Evolutionary conservation across 2,888 invertebrate genomes (phyloP), one percentile per base, ranked within the genome.

Genomic region (Erebia epiphron): DNA sequence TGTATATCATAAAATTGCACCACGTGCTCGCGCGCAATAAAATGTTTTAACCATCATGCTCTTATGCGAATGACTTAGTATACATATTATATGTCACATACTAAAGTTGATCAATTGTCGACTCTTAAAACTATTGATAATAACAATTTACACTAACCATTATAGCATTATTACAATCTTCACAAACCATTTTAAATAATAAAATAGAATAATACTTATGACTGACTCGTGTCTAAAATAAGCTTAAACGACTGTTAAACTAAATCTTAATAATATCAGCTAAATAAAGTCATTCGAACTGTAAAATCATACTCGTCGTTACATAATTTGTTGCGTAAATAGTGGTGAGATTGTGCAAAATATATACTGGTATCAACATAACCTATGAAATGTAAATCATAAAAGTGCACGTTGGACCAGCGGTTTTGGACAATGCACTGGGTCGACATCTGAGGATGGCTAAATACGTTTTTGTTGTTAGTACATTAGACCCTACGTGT

Each of bases 211-310:
- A 82, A 87, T 90, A 90, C 88, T 90, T 87, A 88, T n/a, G 84
- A 83, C 84, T 90, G 89, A 89, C 85, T 88, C 82, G 79, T 78
- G 79, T 83, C 78, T 83, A 83, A 78, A 80, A 78, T 78, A 81
- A 79, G 79, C 79, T 82, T 80, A 79, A 79, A 77, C 72, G 76
- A 77, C 79, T 75, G 70, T 77, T 85, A 82, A 86, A 88, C 86
- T 90, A 90, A 87, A 83, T 75, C 86, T 89, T 90, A 90, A 85
- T 82, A 85, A 86, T 88, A 88, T 85, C 82, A 86, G 83, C 85
- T 88, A 88, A 82, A 80, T 82, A 78, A 85, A 84, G 63, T 73
- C 68, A 74, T 69, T 70, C 67, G 74, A 67, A 82, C 62, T 21
- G 62, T 62, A 2, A 60, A 60, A 60, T 43, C 41, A 60, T 43